Evolutionary conservation across 2,888 invertebrate genomes (phyloP).

Genomic region (Sminthurides aquaticus): DNA sequence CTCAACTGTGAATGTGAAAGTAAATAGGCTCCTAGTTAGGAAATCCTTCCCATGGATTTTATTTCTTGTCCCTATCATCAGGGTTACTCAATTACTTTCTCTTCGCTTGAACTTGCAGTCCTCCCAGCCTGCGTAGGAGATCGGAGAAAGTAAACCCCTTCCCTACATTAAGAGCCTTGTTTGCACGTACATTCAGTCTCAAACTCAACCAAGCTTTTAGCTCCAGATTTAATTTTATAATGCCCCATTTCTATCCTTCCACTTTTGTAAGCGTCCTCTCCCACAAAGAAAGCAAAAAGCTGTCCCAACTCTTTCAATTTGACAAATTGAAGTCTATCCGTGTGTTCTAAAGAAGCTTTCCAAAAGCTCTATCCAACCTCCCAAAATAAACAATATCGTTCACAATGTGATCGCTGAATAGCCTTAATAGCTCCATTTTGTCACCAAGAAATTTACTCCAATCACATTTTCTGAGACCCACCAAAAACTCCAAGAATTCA

Average conservation of each 20-base stretch:
- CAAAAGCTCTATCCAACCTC: not conserved
- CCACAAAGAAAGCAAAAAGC: no score
- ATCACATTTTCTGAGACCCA: not conserved
- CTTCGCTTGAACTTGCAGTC: no score
- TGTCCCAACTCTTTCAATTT: not conserved
- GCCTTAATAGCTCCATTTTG: not conserved
- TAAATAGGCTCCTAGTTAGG: constrained; percentile 22
- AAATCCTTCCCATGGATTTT: constrained; percentile 19
- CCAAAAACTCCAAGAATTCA: no score
- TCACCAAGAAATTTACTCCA: not conserved
- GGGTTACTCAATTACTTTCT: not conserved
- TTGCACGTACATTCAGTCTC: no score
- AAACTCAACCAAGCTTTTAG: no score
- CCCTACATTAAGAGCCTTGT: no score
- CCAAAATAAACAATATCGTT: not conserved
- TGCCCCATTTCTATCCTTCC: not conserved
- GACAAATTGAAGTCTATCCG: not conserved
- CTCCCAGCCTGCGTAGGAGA: no score
- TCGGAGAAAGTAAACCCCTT: no score
- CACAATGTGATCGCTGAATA: not conserved
- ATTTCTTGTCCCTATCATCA: constrained; percentile 21
- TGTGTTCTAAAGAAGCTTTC: no score
- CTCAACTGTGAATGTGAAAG: constrained; percentile 24
- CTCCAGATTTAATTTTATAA: not conserved
- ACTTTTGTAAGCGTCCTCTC: not conserved